phyloP scores from a whole-genome alignment of 2,888 invertebrate genomes.

The Lumbricus terrestris region DNA sequence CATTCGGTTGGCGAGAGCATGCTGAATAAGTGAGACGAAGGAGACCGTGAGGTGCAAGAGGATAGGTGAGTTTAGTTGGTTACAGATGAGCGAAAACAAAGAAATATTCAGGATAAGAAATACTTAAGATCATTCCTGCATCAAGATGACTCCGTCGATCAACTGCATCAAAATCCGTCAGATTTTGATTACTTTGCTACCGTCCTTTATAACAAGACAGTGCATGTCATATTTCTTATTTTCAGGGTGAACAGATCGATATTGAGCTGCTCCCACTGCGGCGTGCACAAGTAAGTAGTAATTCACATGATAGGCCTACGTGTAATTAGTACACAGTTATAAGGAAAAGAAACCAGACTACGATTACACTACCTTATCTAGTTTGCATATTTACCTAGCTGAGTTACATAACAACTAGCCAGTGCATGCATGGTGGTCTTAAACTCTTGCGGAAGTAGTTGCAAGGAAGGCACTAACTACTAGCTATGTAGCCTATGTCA shows the following conservation, averaged over 20 bases:
- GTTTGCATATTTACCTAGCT: not conserved
- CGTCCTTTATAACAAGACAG: not conserved
- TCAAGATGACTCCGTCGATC: not conserved
- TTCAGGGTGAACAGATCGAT: not conserved
- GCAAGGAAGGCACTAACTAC: not conserved
- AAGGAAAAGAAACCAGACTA: no score
- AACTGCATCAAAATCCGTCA: not conserved
- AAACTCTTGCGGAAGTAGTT: no score
- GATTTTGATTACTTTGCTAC: not conserved
- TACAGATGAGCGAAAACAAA: not conserved
- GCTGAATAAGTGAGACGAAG: no score
- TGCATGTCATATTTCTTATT: not conserved
- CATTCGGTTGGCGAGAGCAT: no score
- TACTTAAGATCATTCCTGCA: not conserved
- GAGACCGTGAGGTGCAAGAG: no score
- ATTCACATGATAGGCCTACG: not conserved
- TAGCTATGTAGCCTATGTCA: not conserved
- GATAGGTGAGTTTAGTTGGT: not conserved
- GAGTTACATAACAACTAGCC: no score
- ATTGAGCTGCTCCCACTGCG: not conserved
- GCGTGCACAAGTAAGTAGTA: not conserved
- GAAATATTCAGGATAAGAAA: not conserved
- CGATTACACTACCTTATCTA: not conserved
- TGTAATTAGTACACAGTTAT: not conserved
- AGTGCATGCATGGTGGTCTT: no score